Percentiles rank a stretch among this genome's conserved stretches.
Evolutionary conservation across 2,888 invertebrate species (phyloP).

Genomic region (Philaethria dido): DNA sequence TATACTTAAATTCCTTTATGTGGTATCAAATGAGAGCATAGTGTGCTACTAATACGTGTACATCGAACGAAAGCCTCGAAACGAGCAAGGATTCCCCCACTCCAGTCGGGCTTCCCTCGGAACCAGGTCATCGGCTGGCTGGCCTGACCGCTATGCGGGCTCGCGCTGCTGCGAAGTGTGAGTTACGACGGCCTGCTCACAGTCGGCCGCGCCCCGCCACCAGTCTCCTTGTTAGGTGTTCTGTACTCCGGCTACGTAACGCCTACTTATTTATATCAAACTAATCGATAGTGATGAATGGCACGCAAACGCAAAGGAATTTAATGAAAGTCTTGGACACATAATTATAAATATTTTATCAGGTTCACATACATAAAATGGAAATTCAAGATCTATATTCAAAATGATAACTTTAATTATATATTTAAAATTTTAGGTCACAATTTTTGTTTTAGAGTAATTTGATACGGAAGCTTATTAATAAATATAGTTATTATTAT

Average conservation of each 20-base stretch:
- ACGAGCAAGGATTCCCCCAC: conserved; percentile 51
- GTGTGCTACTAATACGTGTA: conserved; percentile 1
- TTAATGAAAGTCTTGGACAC: conserved; percentile 44
- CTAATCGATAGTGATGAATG: conserved; percentile 50
- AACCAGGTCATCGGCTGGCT: conserved; percentile 76
- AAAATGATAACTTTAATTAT: neutral
- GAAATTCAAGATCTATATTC: no score
- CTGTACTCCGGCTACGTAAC: conserved; percentile 52
- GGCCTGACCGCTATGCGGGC: conserved; percentile 59
- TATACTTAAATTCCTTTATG: neutral
- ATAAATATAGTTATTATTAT: neutral
- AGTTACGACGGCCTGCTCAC: conserved; percentile 59
- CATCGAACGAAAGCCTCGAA: conserved; percentile 36
- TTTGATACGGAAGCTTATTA: no score
- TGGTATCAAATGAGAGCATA: conserved; percentile 2
- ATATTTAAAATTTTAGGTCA: no score
- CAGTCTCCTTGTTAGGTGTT: conserved; percentile 55
- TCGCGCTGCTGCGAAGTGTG: conserved; percentile 45
- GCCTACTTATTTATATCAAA: conserved; percentile 51
- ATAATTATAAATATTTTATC: conserved; percentile 24
- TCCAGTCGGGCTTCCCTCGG: conserved; percentile 70
- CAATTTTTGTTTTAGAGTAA: no score
- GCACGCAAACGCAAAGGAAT: conserved; percentile 50
- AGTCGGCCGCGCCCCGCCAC: conserved; percentile 59
- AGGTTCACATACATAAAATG: no score